Base-by-base conservation (phyloP, 2,888 invertebrate species). In the Kryphioiulus occultus region DNA sequence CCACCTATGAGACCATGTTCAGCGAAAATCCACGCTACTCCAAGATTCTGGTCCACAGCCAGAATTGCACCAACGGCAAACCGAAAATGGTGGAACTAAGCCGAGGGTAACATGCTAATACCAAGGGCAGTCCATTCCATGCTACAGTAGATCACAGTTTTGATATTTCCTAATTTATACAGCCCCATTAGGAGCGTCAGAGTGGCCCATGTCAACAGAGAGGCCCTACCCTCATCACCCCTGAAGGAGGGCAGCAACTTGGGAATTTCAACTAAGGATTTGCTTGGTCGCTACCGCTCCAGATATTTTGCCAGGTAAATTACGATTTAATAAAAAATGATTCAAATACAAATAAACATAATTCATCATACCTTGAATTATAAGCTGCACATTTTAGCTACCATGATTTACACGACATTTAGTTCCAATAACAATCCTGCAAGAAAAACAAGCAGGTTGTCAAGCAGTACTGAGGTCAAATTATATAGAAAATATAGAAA, bases 1-100 rank as follows among this genome's bases (percentile, higher is more conserved):
- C 90, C 30, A 90, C 90, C 9, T 94, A 93, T 91, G 91, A 91
- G 1, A 92, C 93, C 0, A 94, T 94, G 94, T 95, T 94, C 90
- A 94, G 94, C 0, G 94, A 94, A 87, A 89, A 59, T 17, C 86
- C 86, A 26, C 47, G 68, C 26, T 86, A 86, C 12, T 59, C 68
- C 17, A 53, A 68, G 26, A 86, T 39, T 9, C 22, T 68, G 35
- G 47, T 86, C n/a, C 86, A 68, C 4, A 53, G 68, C 22, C 86
- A 86, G 35, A 59, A 86, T 84, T 84, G 35, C 42, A 84, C 39
- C 0, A 84, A 84, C 15, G 68, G 68, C 7, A 68, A 68, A 26
- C 68, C 68, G 26, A 68, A 26, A 68, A 68, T 68, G 68, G 68
- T 68, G 68, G 68, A 68, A 26, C 68, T 68, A 10, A 68, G 68